Conservation (phyloP, 2,888 invertebrate genomes). For the Odontocolon sp. region DNA sequence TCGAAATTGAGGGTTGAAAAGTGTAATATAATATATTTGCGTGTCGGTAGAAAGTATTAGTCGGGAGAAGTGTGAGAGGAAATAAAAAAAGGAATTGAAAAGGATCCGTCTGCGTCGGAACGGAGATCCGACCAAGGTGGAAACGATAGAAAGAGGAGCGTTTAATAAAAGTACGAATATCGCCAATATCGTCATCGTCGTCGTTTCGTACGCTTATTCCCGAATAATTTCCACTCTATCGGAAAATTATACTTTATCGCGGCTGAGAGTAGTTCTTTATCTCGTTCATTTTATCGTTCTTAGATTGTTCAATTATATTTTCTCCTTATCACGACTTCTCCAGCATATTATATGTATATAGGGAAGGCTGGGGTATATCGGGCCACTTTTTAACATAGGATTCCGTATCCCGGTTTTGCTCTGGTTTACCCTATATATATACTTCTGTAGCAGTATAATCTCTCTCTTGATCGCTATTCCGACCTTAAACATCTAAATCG, state of each 20-base stretch:
- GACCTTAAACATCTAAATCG: conserved; percentile 35
- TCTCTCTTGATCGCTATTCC: conserved; percentile 36
- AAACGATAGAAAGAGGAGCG: conserved; percentile 60
- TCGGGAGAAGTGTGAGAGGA: conserved; percentile 49
- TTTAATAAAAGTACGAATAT: conserved; percentile 81
- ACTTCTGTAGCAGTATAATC: conserved; percentile 37
- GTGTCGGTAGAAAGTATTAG: conserved; percentile 21
- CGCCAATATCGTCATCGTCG: conserved; percentile 74
- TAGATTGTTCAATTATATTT: conserved; percentile 80
- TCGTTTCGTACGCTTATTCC: conserved; percentile 70
- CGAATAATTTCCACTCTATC: conserved; percentile 81
- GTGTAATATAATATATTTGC: conserved; percentile 6
- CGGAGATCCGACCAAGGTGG: conserved; percentile 25
- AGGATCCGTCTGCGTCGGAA: conserved; percentile 34
- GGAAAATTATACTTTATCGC: conserved; percentile 81
- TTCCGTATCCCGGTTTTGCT: too few relatives aligned
- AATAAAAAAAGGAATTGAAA: conserved; percentile 51
- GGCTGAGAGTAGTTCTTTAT: conserved; percentile 58
- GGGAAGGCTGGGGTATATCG: too few relatives aligned
- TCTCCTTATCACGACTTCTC: conserved; percentile 64
- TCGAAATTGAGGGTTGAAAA: conserved; percentile 14
- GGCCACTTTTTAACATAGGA: too few relatives aligned
- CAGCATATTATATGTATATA: conserved; percentile 22
- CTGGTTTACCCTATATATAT: conserved; percentile 26
- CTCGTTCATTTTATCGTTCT: conserved; percentile 64